Conservation (phyloP, 2,113 vertebrate genomes). For the Nipponia nippon region DNA sequence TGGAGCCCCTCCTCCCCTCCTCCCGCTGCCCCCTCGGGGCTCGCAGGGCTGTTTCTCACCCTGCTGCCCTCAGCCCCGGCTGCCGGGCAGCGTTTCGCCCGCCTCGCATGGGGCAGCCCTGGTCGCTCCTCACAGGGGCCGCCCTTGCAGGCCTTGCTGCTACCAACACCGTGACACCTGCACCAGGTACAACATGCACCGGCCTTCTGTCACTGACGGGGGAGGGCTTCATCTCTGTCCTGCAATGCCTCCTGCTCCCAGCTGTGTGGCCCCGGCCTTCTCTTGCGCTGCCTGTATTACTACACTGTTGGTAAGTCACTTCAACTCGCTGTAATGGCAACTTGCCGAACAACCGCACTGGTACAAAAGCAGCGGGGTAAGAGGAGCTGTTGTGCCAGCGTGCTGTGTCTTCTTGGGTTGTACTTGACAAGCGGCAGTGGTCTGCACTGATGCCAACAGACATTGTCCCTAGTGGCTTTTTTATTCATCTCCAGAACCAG, state of each 20-base stretch:
- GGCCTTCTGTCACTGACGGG: too few species aligned
- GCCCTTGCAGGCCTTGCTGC: accelerated
- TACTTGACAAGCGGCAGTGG: not conserved
- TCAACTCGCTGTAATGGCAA: not conserved
- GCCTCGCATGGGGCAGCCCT: accelerated
- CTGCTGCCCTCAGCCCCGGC: accelerated
- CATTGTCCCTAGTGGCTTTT: not conserved
- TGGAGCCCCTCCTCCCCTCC: not conserved
- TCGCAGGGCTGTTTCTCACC: not conserved
- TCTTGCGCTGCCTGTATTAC: not conserved
- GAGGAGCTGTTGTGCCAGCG: not conserved
- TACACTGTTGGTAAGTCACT: not conserved
- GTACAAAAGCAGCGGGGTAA: not conserved
- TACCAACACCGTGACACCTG: not conserved
- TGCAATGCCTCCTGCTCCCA: not conserved
- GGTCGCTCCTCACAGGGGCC: accelerated
- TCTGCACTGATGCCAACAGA: not conserved
- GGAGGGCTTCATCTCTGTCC: not conserved
- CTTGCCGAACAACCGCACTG: too few species aligned
- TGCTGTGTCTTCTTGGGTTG: not conserved
- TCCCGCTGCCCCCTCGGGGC: not conserved
- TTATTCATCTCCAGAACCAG: not conserved
- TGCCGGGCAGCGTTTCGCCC: not conserved
- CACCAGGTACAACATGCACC: not conserved
- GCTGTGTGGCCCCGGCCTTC: accelerated